A percentile compares a stretch with the other conserved stretches of the same genome.
phyloP scores from a whole-genome alignment of 92 coral and sea anemone genomes.

The Zoanthus sociatus region DNA sequence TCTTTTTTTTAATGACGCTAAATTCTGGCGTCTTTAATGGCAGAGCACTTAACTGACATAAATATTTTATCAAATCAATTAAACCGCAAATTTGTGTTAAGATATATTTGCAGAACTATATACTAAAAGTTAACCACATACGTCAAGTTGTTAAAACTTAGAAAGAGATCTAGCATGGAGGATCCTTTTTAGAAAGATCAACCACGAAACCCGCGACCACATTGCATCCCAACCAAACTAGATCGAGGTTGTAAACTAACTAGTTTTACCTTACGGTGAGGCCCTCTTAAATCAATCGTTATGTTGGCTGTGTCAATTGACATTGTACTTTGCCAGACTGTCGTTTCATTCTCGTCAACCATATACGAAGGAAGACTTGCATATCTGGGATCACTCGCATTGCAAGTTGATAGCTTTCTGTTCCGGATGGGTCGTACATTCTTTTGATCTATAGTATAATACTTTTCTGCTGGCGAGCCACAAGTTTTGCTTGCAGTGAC shows the following conservation, averaged over 20 bases:
- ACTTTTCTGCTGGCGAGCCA: constrained; percentile 74
- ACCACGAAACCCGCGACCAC: no score
- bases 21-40: no score
- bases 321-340: constrained; percentile 90
- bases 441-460: constrained; percentile 59
- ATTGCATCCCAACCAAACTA: no score
- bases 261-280: constrained; percentile 74
- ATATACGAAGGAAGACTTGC: constrained; percentile 86
- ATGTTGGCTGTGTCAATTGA: constrained; percentile 74
- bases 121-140: constrained; percentile 1
- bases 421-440: constrained; percentile 24
- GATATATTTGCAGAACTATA: background rate
- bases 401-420: constrained; percentile 54
- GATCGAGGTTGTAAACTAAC: background rate
- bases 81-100: background rate
- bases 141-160: background rate
- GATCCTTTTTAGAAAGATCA: background rate
- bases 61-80: constrained; percentile 27
- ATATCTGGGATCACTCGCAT: constrained; percentile 53
- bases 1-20: no score
- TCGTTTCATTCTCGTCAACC: constrained; percentile 73
- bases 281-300: constrained; percentile 84
- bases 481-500: constrained; percentile 80
- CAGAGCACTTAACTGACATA: background rate
- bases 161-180: background rate